These are phyloP conservation scores for Murina feae DNA, from an alignment of 2,113 vertebrate species.

Conservation along the genomic window DNA sequence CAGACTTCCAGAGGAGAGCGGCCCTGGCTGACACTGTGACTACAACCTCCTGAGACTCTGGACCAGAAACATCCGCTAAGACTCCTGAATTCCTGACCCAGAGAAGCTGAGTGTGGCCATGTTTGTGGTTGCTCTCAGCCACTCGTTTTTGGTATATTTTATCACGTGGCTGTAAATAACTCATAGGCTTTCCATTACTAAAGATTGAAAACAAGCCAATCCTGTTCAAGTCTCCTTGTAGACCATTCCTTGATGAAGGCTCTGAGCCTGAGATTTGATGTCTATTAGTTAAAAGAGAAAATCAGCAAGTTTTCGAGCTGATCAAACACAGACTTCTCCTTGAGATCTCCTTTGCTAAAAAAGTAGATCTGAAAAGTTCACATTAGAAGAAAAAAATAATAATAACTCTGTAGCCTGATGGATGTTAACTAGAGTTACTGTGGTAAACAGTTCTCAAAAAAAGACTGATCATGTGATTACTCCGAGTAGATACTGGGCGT, in stretches of 20 bases:
- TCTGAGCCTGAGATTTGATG: not conserved
- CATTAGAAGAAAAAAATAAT: not conserved
- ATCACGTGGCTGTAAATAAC: not conserved
- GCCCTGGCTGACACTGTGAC: not conserved
- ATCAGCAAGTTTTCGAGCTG: not conserved
- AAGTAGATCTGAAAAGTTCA: not conserved
- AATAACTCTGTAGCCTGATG: not conserved
- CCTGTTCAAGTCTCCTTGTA: not conserved
- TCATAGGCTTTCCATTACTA: not conserved
- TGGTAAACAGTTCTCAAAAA: not conserved
- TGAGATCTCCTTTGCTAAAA: not conserved
- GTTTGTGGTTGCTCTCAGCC: not conserved
- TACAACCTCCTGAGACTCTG: not conserved
- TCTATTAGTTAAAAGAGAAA: not conserved
- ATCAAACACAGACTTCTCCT: not conserved
- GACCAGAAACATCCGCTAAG: not conserved
- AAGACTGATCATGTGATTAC: not conserved
- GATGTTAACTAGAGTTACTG: not conserved
- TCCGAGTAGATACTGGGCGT: not conserved
- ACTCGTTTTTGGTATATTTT: not conserved
- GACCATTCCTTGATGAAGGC: not conserved
- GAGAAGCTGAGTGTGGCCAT: not conserved
- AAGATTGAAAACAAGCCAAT: slow-evolving; percentile 10
- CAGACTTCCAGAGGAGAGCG: not conserved
- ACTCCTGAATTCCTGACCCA: not conserved